Percentiles rank a stretch among this genome's conserved stretches.
These are phyloP conservation scores for Pachydiplax longipennis DNA, from an alignment of 2,888 invertebrate species.

Conservation along the genomic window DNA sequence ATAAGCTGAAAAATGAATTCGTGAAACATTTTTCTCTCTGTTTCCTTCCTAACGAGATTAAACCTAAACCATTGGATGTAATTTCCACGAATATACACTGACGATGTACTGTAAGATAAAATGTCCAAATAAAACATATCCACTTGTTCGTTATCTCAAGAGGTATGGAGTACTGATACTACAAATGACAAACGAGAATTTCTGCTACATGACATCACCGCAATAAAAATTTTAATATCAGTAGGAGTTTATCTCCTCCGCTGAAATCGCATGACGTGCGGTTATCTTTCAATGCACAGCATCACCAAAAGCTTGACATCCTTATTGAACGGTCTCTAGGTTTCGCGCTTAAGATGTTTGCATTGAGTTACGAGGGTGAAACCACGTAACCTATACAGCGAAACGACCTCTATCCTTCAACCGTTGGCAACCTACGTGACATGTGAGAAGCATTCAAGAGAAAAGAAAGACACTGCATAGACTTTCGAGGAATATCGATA, in stretches of 20 bases:
- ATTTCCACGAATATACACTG: too few relatives aligned
- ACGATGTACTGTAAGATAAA: too few relatives aligned
- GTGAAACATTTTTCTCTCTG: too few relatives aligned
- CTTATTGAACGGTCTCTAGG: background rate
- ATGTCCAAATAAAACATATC: too few relatives aligned
- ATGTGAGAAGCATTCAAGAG: background rate
- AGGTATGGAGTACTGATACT: too few relatives aligned
- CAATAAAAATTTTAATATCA: background rate
- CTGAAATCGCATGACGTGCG: background rate
- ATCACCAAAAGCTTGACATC: background rate
- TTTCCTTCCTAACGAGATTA: too few relatives aligned
- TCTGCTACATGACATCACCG: background rate
- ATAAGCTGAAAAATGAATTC: too few relatives aligned
- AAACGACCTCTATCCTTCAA: background rate
- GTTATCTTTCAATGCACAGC: background rate
- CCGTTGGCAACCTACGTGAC: background rate
- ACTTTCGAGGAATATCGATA: too few relatives aligned
- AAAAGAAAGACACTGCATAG: background rate
- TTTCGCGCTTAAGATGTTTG: background rate
- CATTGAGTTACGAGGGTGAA: background rate
- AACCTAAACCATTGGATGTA: too few relatives aligned
- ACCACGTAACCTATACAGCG: background rate
- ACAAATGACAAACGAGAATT: background rate
- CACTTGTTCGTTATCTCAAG: too few relatives aligned
- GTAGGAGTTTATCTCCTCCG: background rate